Evolutionary conservation across 2,888 invertebrate species (phyloP).

Genomic region (Orthonevra nobilis): DNA sequence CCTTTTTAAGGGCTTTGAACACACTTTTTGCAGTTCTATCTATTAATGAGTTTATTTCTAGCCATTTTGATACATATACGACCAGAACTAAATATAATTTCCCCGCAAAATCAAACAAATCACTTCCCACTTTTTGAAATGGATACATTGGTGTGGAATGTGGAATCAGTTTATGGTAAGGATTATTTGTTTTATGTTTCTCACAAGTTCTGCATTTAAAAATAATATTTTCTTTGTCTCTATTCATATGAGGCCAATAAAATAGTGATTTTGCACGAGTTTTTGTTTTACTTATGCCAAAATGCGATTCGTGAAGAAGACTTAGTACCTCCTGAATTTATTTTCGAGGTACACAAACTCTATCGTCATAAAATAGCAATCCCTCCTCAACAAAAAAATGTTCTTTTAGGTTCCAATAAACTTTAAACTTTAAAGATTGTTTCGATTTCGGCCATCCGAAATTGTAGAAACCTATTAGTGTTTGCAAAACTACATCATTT

Average conservation of each 20-base stretch:
- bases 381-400: constrained; percentile 17
- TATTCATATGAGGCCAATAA: constrained; percentile 25
- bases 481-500: neutral
- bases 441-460: constrained; percentile 19
- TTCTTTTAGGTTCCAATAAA: constrained; percentile 26
- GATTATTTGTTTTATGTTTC: neutral
- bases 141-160: too few relatives aligned
- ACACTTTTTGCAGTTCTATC: constrained; percentile 12
- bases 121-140: constrained; percentile 20
- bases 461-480: constrained; percentile 1
- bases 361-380: constrained; percentile 11
- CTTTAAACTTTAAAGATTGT: neutral
- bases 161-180: too few relatives aligned
- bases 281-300: constrained; percentile 11
- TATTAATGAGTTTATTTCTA: constrained; percentile 5
- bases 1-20: constrained; percentile 8
- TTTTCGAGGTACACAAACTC: constrained; percentile 10
- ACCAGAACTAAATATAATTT: constrained; percentile 45
- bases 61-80: constrained; percentile 9
- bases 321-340: neutral
- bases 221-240: constrained; percentile 2
- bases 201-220: constrained; percentile 16
- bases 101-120: neutral
- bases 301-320: neutral
- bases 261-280: neutral